phyloP scores from a whole-genome alignment of 2,888 invertebrate species.

The Beris morrisii region DNA sequence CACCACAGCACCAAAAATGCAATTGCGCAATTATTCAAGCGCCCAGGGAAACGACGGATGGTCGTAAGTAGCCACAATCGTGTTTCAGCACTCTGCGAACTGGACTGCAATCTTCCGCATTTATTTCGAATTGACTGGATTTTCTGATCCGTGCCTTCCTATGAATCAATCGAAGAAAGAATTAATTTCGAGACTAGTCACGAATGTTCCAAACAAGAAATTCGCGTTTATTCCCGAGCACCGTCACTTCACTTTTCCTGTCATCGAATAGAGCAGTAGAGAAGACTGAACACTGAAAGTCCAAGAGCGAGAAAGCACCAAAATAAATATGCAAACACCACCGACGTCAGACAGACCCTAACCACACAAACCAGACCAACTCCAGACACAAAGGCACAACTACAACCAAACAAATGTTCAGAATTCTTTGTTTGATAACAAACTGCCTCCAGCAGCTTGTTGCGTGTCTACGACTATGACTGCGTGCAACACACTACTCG shows the following conservation, averaged over 20 bases:
- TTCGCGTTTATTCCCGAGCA: neutral
- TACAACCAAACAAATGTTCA: neutral
- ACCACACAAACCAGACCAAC: too few relatives aligned
- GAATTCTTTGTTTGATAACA: constrained; percentile 32
- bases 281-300: neutral
- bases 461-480: too few relatives aligned
- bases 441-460: constrained; percentile 23
- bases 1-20: too few relatives aligned
- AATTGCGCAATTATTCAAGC: constrained; percentile 29
- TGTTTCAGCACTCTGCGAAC: too few relatives aligned
- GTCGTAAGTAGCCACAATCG: too few relatives aligned
- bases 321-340: constrained; percentile 13
- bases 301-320: constrained; percentile 7
- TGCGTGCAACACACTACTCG: too few relatives aligned
- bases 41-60: neutral
- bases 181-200: constrained; percentile 15
- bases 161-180: neutral
- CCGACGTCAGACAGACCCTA: too few relatives aligned
- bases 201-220: constrained; percentile 9
- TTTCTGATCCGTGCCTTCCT: too few relatives aligned
- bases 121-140: too few relatives aligned
- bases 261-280: constrained; percentile 3
- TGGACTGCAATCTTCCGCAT: too few relatives aligned
- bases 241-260: neutral
- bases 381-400: too few relatives aligned